These are phyloP conservation scores for Myiagra hebetior DNA, from an alignment of 2,113 vertebrate genomes.

Conservation along the genomic window DNA sequence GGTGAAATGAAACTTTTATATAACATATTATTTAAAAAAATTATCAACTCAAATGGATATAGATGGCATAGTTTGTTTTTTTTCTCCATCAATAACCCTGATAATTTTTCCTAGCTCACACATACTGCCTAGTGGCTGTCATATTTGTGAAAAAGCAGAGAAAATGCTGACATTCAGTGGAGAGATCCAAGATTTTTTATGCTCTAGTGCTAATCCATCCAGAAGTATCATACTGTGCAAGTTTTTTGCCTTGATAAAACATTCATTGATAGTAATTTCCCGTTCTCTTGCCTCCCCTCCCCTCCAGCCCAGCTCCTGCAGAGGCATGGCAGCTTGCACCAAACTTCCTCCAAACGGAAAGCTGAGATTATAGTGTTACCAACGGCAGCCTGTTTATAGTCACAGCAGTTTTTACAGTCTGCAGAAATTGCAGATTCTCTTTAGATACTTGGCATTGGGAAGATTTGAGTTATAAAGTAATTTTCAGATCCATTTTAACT, in stretches of 20 bases:
- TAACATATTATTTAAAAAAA: background rate
- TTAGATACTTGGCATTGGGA: background rate
- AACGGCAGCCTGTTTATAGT: background rate
- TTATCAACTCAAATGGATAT: background rate
- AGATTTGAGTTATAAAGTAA: background rate
- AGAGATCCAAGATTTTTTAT: background rate
- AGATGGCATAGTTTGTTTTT: background rate
- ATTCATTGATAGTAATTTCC: background rate
- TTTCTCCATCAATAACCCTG: background rate
- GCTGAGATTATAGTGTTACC: background rate
- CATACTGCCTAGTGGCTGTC: background rate
- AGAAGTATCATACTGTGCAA: background rate
- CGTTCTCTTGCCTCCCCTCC: background rate
- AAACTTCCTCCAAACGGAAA: background rate
- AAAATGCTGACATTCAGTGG: background rate
- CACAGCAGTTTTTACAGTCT: background rate
- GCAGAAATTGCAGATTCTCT: background rate
- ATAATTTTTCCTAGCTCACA: background rate
- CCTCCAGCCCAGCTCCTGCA: background rate
- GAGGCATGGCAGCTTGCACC: background rate
- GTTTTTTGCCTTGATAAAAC: constrained; percentile 3
- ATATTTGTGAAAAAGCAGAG: background rate
- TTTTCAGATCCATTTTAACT: background rate
- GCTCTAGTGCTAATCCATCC: background rate
- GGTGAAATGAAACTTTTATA: background rate